Base-by-base conservation (phyloP, 2,113 vertebrate species). In the Mormyrus iriodes region DNA sequence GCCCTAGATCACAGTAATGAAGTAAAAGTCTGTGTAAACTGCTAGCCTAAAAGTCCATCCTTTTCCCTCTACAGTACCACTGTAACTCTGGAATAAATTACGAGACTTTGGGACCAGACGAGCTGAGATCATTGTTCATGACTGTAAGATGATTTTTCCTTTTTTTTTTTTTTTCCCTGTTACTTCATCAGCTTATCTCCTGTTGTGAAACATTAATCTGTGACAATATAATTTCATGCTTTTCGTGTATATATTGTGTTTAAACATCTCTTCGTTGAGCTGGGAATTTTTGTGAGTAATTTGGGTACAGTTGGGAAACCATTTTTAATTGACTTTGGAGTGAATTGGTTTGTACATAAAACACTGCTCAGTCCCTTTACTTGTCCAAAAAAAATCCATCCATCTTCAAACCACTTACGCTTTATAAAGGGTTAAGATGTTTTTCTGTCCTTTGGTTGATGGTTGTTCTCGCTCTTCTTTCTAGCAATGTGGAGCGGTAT, bases 401-500 rank as follows among this genome's bases (percentile, higher is more conserved):
- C 4, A 76, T 76, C 69, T 17, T 76, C 13, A 76, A 35, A 76
- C 15, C 7, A 9, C 61, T 69, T 69, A 69, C 27, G 13, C 69
- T 35, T 31, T 76, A 39, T 76, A 76, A 39, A 27, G n/a, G 27
- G 31, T 39, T 17, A 76, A 15, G 55, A 61, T 61, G 55, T 24
- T 61, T 69, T 73, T 73, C 65, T 8, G 35, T 4, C 35, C 61
- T 31, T 76, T 76, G 31, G 69, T 35, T 39, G 35, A 42, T 39
- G 35, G 27, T 58, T 0, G 12, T 87, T 35, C 12, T 24, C 76
- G 82, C 89, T 89, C 93, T 42, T 93, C 88, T 94, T 90, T 90
- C n/a, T 94, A 99, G 98, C 98, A 99, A 97, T 99, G 98, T 13
- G 98, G 98, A 52, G 98, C 98, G 90, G 97, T 99, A 93, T 99